A percentile compares a stretch with the other conserved stretches of the same genome.
phyloP scores from a whole-genome alignment of 1,140 invertebrate species.

The Ericerus pela region DNA sequence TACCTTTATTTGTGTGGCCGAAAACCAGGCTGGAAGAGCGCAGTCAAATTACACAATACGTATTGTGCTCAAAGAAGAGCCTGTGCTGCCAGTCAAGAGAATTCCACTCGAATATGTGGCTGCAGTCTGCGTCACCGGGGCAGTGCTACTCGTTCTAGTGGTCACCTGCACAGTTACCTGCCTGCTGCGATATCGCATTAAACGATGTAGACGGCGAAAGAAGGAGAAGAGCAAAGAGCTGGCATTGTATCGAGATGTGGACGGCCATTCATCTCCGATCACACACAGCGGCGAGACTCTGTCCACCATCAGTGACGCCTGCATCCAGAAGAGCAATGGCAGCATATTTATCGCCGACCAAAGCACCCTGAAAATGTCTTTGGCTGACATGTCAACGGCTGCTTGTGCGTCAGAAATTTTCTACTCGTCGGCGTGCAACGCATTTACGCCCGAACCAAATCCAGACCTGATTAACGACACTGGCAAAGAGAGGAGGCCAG shows the following conservation, averaged over 20 bases:
- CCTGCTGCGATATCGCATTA: slow-evolving; percentile 26
- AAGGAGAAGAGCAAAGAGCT: slow-evolving; percentile 30
- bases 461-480: slow-evolving; percentile 60
- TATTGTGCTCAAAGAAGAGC: slow-evolving; percentile 53
- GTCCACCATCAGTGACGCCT: slow-evolving; percentile 1
- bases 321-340: slow-evolving; percentile 24
- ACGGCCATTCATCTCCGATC: slow-evolving; percentile 17
- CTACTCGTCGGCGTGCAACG: slow-evolving; percentile 30
- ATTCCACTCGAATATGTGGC: slow-evolving; percentile 28
- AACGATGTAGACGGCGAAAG: slow-evolving; percentile 20
- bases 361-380: slow-evolving; percentile 24
- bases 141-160: slow-evolving; percentile 17
- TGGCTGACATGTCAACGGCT: slow-evolving; percentile 22
- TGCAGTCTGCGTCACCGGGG: neutral
- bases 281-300: slow-evolving; percentile 19
- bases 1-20: slow-evolving; percentile 61
- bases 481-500: slow-evolving; percentile 7
- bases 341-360: slow-evolving; percentile 30
- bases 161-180: slow-evolving; percentile 32
- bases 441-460: slow-evolving; percentile 46
- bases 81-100: slow-evolving; percentile 28
- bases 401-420: slow-evolving; percentile 26
- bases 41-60: slow-evolving; percentile 61
- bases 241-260: slow-evolving; percentile 24
- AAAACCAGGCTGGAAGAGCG: slow-evolving; percentile 60